Evolutionary conservation across 2,888 invertebrate species (phyloP).

Genomic region (Apodemia mormo): DNA sequence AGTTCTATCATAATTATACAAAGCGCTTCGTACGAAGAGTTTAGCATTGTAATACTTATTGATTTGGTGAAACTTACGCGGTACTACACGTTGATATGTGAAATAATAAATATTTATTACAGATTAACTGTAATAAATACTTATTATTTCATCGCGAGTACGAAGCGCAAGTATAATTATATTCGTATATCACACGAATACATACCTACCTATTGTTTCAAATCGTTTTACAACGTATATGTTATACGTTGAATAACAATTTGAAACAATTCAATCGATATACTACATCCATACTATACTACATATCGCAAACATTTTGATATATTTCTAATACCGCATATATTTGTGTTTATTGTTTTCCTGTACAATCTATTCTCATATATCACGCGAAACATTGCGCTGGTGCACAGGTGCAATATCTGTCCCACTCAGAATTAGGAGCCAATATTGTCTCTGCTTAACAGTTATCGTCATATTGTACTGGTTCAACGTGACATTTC

Average conservation of each 20-base stretch:
- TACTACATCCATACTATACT: neutral
- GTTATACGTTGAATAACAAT: neutral
- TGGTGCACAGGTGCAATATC: conserved; percentile 62
- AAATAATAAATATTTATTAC: no score
- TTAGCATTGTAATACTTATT: no score
- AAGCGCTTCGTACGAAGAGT: no score
- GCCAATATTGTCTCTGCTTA: conserved; percentile 56
- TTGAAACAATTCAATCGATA: neutral
- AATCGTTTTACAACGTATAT: no score
- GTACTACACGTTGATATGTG: no score
- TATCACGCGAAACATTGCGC: conserved; percentile 52
- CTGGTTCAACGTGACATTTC: conserved; percentile 36
- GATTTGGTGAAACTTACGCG: no score
- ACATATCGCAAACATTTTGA: conserved; percentile 18
- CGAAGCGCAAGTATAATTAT: no score
- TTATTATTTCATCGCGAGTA: no score
- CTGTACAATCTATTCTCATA: conserved; percentile 47
- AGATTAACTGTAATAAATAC: no score
- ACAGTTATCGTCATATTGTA: conserved; percentile 46
- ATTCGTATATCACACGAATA: no score
- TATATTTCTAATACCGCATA: conserved; percentile 23
- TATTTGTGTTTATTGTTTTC: conserved; percentile 44
- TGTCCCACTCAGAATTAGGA: conserved; percentile 67
- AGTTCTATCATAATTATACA: no score
- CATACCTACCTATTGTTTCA: no score